A percentile compares a stretch with the other conserved stretches of the same genome.
Conservation (phyloP, 2,888 invertebrate species). For the Nemotelus nigrinus region DNA sequence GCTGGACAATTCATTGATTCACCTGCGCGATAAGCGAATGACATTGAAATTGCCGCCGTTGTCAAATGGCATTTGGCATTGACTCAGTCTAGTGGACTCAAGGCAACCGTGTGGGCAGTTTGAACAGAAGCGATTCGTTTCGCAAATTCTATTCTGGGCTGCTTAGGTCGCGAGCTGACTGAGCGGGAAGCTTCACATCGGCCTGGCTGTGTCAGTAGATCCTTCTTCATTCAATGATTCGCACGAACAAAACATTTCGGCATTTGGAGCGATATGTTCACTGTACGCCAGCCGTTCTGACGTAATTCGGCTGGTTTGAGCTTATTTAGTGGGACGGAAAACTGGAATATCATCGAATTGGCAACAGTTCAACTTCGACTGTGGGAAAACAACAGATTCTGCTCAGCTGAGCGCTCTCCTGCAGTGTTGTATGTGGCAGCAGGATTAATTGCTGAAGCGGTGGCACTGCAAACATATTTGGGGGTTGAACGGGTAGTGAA, state of each 20-base stretch:
- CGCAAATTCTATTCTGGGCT: slow-evolving; percentile 2
- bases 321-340: not conserved
- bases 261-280: not conserved
- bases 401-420: slow-evolving; percentile 17
- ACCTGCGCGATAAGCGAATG: slow-evolving; percentile 27
- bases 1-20: not conserved
- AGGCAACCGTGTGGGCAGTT: not conserved
- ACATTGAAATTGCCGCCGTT: slow-evolving; percentile 8
- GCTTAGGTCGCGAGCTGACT: not conserved
- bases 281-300: not conserved
- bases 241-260: not conserved
- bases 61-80: slow-evolving; percentile 9
- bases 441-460: not conserved
- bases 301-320: not conserved
- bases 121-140: not conserved
- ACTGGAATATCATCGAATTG: not conserved
- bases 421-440: not conserved
- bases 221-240: not conserved
- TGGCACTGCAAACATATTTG: not conserved
- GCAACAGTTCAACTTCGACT: slow-evolving; percentile 8
- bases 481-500: not conserved
- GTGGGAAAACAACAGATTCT: not conserved
- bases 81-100: not conserved
- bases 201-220: slow-evolving; percentile 23
- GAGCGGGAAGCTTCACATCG: not conserved